These are phyloP conservation scores for Petrosia ficiformis DNA, from an alignment of 37 sponge, comb jelly and placozoan species.

Conservation along the genomic window DNA sequence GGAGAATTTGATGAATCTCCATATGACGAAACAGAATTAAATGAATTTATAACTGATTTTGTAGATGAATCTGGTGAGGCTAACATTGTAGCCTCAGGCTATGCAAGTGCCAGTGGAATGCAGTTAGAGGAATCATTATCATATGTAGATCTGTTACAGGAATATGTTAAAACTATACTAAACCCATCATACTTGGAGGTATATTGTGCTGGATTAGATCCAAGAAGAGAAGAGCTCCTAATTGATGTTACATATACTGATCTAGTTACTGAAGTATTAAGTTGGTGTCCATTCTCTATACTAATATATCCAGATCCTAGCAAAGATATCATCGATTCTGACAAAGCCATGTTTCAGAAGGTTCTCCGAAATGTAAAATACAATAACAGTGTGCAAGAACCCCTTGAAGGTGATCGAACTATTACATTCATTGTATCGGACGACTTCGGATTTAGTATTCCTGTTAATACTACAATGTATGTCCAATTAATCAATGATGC, in stretches of 20 bases:
- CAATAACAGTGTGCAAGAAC: constrained; percentile 85
- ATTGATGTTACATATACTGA: constrained; percentile 47
- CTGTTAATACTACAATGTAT: constrained; percentile 34
- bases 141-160: background rate
- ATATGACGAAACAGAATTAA: constrained; percentile 8
- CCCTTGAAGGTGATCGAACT: constrained; percentile 47
- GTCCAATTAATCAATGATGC: constrained; percentile 74
- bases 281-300: constrained; percentile 76
- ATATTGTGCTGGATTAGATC: constrained; percentile 54
- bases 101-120: constrained; percentile 15
- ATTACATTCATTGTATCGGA: constrained; percentile 72
- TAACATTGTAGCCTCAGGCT: background rate
- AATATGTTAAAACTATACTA: constrained; percentile 21
- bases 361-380: constrained; percentile 60
- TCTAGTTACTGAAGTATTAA: constrained; percentile 41
- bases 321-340: constrained; percentile 12
- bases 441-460: constrained; percentile 24
- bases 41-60: background rate
- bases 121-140: constrained; percentile 4
- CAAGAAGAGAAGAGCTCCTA: constrained; percentile 61
- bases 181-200: constrained; percentile 20
- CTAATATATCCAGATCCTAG: constrained; percentile 34
- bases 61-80: background rate
- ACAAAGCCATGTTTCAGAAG: constrained; percentile 50
- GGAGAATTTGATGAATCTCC: constrained; percentile 45